phyloP scores from a whole-genome alignment of 2,797 vertebrate genomes.

The Parauchenoglanis ngamensis region DNA sequence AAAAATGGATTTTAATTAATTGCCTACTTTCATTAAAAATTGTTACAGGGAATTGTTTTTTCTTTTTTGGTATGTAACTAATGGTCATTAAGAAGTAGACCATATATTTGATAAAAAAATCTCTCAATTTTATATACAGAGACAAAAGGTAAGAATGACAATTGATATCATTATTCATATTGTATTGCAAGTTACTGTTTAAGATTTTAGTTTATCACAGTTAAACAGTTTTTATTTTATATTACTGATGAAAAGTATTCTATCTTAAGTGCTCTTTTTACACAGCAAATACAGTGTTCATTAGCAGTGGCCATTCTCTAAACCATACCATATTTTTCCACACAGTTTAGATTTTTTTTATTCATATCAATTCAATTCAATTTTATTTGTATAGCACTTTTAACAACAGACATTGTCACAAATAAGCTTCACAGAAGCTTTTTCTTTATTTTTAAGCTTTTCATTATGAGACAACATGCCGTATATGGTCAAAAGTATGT shows the following conservation, averaged over 20 bases:
- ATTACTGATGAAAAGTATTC: no score
- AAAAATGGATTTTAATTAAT: not conserved
- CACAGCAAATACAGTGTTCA: no score
- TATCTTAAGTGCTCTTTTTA: no score
- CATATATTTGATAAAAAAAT: not conserved
- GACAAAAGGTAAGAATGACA: not conserved
- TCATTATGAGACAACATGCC: not conserved
- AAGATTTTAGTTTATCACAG: no score
- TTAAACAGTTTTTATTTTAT: no score
- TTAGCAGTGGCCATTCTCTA: no score
- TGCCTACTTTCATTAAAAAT: not conserved
- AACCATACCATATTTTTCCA: not conserved
- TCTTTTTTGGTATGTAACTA: not conserved
- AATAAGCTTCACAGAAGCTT: no score
- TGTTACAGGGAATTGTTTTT: not conserved
- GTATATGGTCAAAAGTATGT: not conserved
- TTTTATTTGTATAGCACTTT: no score
- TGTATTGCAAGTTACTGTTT: not conserved
- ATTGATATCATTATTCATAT: not conserved
- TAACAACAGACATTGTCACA: no score
- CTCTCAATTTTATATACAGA: not conserved
- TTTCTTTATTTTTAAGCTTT: not conserved
- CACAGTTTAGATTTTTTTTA: not conserved
- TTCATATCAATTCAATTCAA: no score
- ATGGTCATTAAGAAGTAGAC: not conserved